phyloP scores from a whole-genome alignment of 2,113 vertebrate genomes.

The Euleptes europaea region DNA sequence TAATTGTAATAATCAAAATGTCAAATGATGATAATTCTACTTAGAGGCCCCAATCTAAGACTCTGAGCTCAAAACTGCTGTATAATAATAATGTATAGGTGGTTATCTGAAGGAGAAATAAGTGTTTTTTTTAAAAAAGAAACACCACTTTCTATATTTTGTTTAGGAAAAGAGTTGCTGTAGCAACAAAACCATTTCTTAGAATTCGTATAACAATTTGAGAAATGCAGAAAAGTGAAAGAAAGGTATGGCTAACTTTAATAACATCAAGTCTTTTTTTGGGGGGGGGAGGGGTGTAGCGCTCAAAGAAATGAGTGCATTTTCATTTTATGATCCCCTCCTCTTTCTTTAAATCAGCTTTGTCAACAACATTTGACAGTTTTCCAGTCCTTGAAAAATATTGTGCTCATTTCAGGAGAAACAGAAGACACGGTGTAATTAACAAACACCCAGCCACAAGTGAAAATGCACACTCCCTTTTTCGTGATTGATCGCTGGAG shows the following conservation, averaged over 20 bases:
- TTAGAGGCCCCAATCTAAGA: background rate
- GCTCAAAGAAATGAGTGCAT: accelerated
- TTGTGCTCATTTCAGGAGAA: background rate
- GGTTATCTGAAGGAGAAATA: background rate
- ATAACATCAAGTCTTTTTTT: background rate
- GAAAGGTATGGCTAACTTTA: background rate
- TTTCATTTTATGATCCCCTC: background rate
- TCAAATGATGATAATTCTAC: background rate
- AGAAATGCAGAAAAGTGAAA: slow-evolving; percentile 17
- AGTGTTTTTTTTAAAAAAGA: background rate
- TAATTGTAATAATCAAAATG: background rate
- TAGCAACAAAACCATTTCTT: slow-evolving; percentile 65
- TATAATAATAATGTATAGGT: background rate
- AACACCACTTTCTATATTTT: background rate
- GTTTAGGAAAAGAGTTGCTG: slow-evolving; percentile 58
- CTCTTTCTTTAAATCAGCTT: slow-evolving; percentile 25
- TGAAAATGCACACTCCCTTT: background rate
- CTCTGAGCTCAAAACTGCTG: background rate
- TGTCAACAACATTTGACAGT: slow-evolving; percentile 20
- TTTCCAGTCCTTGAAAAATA: slow-evolving; percentile 20
- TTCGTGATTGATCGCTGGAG: accelerated
- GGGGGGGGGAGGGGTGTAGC: background rate
- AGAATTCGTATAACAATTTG: slow-evolving; percentile 47
- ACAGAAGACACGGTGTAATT: slow-evolving; percentile 1
- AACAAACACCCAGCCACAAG: background rate